Evolutionary conservation across 2,113 vertebrate genomes (phyloP), one percentile per base, ranked within the genome.

Genomic region (Centropus bengalensis): DNA sequence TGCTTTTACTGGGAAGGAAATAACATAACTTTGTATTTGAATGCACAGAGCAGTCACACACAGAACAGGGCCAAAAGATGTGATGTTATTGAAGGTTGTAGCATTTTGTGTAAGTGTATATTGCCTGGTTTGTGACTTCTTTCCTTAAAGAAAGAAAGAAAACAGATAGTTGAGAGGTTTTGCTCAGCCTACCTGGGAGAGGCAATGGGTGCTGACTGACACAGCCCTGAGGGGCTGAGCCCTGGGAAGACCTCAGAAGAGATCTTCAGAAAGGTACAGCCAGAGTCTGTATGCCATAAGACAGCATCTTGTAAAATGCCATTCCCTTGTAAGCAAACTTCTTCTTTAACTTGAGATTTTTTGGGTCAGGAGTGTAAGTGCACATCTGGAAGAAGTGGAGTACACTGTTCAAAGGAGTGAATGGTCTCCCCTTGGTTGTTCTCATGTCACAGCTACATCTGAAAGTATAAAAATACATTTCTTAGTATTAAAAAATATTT

Each of bases 41-140:
- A 49, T 0, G 0, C 40, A 7, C 0, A 3, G 79, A n/a, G 4
- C 0, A 0, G 55, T 55, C 14, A 5, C 19, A n/a, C 21, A 11
- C 21, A 30, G 52, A 68, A 21, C 2, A 2, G 26, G 32, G 52
- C 2, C 1, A 44, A 75, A 74, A 81, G 52, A 19, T 42, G 62
- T 33, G 26, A 2, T 8, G 3, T 33, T 71, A 44, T 5, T 74
- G 49, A 84, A 84, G 12, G 16, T 0, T 64, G 42, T 60, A 51
- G 10, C 77, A 3, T 74, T 84, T 60, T 47, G 26, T 83, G 11
- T 49, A 23, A 49, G 22, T 47, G 17, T 19, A 11, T 17, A 1
- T 33, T 23, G 58, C 10, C 18, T 1, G 0, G 2, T 60, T 75
- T 91, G 66, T 33, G 51, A 23, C 21, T 77, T 67, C 47, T 77